phyloP scores from a whole-genome alignment of 35 echinoderm and acorn worm genomes.

The Ophioderma brevispina region DNA sequence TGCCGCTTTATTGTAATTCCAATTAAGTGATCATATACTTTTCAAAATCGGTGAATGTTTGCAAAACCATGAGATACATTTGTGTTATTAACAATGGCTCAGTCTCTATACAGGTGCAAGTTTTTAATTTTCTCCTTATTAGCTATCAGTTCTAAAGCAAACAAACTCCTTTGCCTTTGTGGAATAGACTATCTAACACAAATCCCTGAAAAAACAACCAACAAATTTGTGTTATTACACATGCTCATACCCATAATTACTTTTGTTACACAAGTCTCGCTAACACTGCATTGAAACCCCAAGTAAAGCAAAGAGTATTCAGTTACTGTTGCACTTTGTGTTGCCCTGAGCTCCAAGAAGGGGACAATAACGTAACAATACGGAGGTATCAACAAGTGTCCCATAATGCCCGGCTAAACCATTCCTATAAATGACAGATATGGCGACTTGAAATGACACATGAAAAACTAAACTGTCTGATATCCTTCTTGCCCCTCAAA shows the following conservation, averaged over 20 bases:
- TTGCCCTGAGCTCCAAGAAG: background rate
- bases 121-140: too few relatives aligned
- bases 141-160: too few relatives aligned
- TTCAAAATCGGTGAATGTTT: too few relatives aligned
- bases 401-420: background rate
- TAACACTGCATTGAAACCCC: background rate
- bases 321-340: conserved; percentile 1
- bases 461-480: too few relatives aligned
- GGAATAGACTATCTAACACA: background rate
- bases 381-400: background rate
- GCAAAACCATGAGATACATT: too few relatives aligned
- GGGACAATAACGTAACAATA: background rate
- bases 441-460: background rate
- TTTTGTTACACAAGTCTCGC: background rate
- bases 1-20: too few relatives aligned
- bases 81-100: too few relatives aligned
- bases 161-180: too few relatives aligned
- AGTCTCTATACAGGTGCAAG: too few relatives aligned
- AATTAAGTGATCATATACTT: too few relatives aligned
- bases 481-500: background rate
- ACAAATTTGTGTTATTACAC: conserved; percentile 3
- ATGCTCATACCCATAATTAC: conserved; percentile 5
- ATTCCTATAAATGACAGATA: conserved; percentile 2
- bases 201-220: background rate
- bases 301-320: background rate